A percentile compares a stretch with the other conserved stretches of the same genome.
These are phyloP conservation scores for Caenorhabditis briggsae DNA, from an alignment of 1,140 invertebrate genomes.

Conservation along the genomic window DNA sequence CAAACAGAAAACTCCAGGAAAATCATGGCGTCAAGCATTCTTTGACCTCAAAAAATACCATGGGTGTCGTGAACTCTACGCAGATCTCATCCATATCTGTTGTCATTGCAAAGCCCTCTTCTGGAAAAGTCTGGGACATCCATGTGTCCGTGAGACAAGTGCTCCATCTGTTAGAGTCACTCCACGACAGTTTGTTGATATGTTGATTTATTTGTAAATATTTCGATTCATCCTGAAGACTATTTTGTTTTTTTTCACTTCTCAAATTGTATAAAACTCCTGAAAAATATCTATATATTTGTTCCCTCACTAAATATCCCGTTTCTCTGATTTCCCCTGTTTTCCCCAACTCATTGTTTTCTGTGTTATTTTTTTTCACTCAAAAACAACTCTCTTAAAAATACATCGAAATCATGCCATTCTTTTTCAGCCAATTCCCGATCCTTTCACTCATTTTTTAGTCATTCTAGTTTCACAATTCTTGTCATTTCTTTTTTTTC, in stretches of 20 bases:
- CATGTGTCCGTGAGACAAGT: conserved; percentile 72
- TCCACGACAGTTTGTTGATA: conserved; percentile 77
- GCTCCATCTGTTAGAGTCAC: conserved; percentile 77
- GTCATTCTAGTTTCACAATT: background rate
- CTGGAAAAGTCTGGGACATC: conserved; percentile 83
- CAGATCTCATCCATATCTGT: conserved; percentile 93
- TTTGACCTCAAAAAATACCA: conserved; percentile 73
- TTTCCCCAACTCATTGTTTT: conserved; percentile 45
- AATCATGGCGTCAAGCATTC: conserved; percentile 73
- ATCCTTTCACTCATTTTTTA: conserved; percentile 31
- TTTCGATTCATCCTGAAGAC: background rate
- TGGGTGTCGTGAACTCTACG: conserved; percentile 83
- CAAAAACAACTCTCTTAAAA: background rate
- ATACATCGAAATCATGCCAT: conserved; percentile 51
- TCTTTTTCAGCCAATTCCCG: conserved; percentile 41
- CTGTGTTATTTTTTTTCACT: conserved; percentile 43
- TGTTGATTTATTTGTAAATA: conserved; percentile 71
- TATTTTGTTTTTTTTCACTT: background rate
- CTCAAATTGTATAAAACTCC: background rate
- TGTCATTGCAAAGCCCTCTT: conserved; percentile 94
- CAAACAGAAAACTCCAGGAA: conserved; percentile 50
- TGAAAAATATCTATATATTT: background rate
- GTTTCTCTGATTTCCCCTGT: background rate
- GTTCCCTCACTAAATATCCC: background rate
- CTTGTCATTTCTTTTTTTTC: conserved; percentile 40